Evolutionary conservation across 1,140 invertebrate species (phyloP), one percentile per base, ranked within the genome.

Genomic region (Orchestia grillus): DNA sequence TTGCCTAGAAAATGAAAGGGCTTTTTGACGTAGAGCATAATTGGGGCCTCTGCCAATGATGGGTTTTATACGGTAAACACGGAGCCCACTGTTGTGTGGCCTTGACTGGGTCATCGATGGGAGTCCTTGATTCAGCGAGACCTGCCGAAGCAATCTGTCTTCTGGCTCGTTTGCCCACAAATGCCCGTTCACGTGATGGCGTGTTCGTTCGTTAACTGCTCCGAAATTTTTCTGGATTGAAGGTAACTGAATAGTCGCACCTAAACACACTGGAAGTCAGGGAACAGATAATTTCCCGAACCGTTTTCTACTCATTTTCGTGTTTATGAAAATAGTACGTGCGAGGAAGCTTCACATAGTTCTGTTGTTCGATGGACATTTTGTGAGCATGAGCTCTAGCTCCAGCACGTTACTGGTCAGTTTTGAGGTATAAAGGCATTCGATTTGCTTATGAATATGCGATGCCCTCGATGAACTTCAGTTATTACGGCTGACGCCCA

Each of bases 51-150:
- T 16, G 41, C 11, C 44, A 94, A 47, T 94, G 92, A 94, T n/a
- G 44, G 92, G 92, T 44, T 23, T 92, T 92, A 92, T 42, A 23
- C 42, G 41, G 90, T 94, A 94, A 94, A 94, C 92, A 94, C 92
- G 19, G 92, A 94, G 92, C 40, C 11, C 44, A 45, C 92, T 94
- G 92, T 45, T 40, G 43, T 42, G 36, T 45, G 92, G 43, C 92
- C 92, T 94, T 94, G 92, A 94, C 92, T 94, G 92, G 44, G 92
- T 19, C 92, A 47, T 94, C 92, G 0, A 8, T 40, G 44, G 92
- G 8, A 40, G 43, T 44, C 36, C 92, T 94, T 44, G 19, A 44
- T n/a, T 94, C 40, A n/a, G 44, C 44, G 3, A 44, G 92, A 40
- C 44, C 92, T 94, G 44, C 36, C 43, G 47, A 94, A 94, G 62